Evolutionary conservation across 2,113 vertebrate species (phyloP).

Genomic region (Oryctolagus cuniculus): mOryCun1.1 NC_091435.1:71756501-71757000

Average conservation of each 20-base stretch:
- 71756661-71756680: neutral
- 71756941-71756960: neutral
- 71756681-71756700: neutral
- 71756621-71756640: neutral
- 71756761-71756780: neutral
- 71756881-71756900: neutral
- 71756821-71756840: neutral
- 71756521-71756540: neutral
- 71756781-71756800: neutral
- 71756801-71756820: neutral
- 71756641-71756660: neutral
- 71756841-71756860: neutral
- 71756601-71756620: neutral
- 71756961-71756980: neutral
- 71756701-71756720: neutral
- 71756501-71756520: neutral
- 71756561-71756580: neutral
- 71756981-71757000: slow-evolving; percentile 66
- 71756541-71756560: neutral
- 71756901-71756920: neutral
- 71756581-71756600: neutral
- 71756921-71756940: neutral
- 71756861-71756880: slow-evolving; percentile 33
- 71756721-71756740: neutral
- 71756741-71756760: neutral